Conservation (phyloP, 2,113 vertebrate species). For the Bombycilla garrulus region DNA sequence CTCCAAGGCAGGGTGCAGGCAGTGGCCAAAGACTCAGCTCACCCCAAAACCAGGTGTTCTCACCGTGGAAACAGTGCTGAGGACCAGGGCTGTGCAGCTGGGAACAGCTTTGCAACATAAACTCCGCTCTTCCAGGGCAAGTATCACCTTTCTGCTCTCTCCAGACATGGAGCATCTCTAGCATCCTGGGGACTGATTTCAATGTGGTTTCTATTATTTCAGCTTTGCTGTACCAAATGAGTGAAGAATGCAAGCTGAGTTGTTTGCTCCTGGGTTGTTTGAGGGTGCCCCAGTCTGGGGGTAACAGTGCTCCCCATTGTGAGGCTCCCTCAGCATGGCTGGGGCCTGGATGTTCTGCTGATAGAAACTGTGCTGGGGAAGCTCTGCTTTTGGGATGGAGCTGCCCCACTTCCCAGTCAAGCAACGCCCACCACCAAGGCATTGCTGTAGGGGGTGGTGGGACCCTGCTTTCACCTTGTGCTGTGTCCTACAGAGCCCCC, state of each 20-base stretch:
- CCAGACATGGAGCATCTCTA: background rate
- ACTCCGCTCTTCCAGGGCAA: background rate
- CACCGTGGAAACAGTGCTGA: background rate
- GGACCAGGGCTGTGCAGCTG: background rate
- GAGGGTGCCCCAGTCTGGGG: background rate
- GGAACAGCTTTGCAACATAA: background rate
- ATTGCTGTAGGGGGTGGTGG: background rate
- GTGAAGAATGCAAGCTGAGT: background rate
- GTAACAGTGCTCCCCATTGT: background rate
- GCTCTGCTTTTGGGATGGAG: background rate
- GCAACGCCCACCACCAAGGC: background rate
- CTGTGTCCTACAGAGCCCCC: background rate
- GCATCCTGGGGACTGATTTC: background rate
- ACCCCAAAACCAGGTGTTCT: background rate
- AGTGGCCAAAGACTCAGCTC: background rate
- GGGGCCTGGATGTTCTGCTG: background rate
- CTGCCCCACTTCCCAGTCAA: background rate
- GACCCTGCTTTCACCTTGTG: background rate
- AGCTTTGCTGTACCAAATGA: background rate
- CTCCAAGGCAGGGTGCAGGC: background rate
- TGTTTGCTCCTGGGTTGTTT: background rate
- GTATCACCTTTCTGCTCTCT: rapidly evolving
- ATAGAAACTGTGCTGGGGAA: background rate
- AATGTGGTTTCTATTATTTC: background rate
- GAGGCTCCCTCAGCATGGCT: background rate